Evolutionary conservation across 2,797 vertebrate species (phyloP).

Genomic region (Aulostomus chinensis): DNA sequence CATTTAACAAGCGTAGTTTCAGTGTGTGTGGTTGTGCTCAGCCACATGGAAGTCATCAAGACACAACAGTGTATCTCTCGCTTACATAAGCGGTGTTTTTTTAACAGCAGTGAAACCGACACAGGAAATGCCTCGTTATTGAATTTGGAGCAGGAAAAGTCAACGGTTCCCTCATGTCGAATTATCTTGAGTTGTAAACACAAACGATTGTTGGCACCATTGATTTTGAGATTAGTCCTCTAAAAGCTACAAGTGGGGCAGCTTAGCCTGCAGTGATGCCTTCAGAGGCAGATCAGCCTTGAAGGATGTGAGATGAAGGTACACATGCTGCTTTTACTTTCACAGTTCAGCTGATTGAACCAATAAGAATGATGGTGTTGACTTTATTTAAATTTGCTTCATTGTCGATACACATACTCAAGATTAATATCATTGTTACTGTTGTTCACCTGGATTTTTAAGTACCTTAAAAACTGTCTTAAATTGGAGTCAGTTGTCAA

Average conservation of each 20-base stretch:
- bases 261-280: neutral
- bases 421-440: too few relatives aligned
- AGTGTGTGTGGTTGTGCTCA: neutral
- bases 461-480: too few relatives aligned
- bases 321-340: too few relatives aligned
- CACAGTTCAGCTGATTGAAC: too few relatives aligned
- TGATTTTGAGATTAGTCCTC: conserved; percentile 42
- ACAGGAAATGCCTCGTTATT: conserved; percentile 29
- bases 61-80: neutral
- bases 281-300: too few relatives aligned
- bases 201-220: conserved; percentile 9
- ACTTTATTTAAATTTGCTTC: too few relatives aligned
- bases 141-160: conserved; percentile 29
- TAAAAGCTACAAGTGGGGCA: neutral
- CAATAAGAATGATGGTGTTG: too few relatives aligned
- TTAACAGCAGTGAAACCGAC: conserved; percentile 23
- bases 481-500: too few relatives aligned
- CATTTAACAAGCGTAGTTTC: neutral
- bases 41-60: neutral
- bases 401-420: too few relatives aligned
- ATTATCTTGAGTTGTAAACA: conserved; percentile 42
- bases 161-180: conserved; percentile 27
- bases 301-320: too few relatives aligned
- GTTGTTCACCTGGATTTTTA: too few relatives aligned
- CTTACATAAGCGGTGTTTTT: conserved; percentile 32